A percentile compares a stretch with the other conserved stretches of the same genome.
Conservation (phyloP, 64 coral and sea anemone genomes). For the Porites australiensis region DNA sequence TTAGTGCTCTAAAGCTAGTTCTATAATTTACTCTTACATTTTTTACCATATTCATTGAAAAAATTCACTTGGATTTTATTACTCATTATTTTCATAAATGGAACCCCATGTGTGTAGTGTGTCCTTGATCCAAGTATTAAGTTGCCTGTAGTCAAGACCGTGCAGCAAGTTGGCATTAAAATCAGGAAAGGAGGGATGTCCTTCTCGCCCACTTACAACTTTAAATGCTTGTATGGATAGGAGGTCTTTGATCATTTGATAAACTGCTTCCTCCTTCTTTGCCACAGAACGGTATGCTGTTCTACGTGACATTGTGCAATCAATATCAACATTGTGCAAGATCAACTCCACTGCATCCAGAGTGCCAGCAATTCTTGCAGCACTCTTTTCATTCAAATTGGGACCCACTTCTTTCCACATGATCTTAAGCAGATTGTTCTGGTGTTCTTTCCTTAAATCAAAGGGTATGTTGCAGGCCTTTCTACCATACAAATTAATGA, state of each 20-base stretch:
- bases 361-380: constrained; percentile 14
- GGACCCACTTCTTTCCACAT: constrained; percentile 34
- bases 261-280: constrained; percentile 26
- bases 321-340: constrained; percentile 29
- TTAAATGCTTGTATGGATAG: constrained; percentile 26
- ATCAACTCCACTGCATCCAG: constrained; percentile 18
- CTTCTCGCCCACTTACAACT: constrained; percentile 8
- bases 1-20: too few species aligned
- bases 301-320: constrained; percentile 21
- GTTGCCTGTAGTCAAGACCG: constrained; percentile 48
- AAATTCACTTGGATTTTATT: not conserved
- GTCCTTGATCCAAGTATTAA: constrained; percentile 56
- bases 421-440: constrained; percentile 23
- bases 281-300: constrained; percentile 14
- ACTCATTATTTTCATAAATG: constrained; percentile 42
- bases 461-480: constrained; percentile 25
- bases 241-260: constrained; percentile 46
- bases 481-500: constrained; percentile 29
- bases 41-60: too few species aligned
- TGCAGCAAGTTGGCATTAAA: constrained; percentile 35
- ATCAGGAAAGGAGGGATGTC: constrained; percentile 48
- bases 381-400: constrained; percentile 51
- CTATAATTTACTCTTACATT: too few species aligned
- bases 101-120: constrained; percentile 20
- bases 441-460: constrained; percentile 33